Evolutionary conservation across 2,888 invertebrate genomes (phyloP).

Genomic region (Pasiphila rectangulata): DNA sequence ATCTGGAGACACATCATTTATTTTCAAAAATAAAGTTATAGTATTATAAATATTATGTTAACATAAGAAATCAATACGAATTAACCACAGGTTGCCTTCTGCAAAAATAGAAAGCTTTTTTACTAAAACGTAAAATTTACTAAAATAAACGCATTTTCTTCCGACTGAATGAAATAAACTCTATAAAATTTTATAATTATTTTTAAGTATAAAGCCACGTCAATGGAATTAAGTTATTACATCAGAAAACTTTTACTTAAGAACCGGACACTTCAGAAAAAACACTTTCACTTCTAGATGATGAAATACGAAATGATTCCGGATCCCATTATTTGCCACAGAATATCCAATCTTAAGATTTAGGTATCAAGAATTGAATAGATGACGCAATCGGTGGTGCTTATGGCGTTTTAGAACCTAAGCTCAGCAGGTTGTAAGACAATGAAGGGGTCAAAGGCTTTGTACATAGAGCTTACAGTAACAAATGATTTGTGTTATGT

Average conservation of each 20-base stretch:
- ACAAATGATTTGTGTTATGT: constrained; percentile 13
- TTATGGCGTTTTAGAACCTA: constrained; percentile 24
- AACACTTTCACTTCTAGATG: constrained; percentile 68
- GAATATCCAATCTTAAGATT: constrained; percentile 31
- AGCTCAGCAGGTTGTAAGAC: constrained; percentile 48
- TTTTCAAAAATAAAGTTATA: too few species aligned
- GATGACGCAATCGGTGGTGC: constrained; percentile 8
- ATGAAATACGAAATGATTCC: constrained; percentile 41
- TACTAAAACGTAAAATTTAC: too few species aligned
- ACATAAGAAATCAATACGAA: too few species aligned
- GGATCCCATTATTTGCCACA: constrained; percentile 11
- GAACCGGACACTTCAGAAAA: constrained; percentile 67
- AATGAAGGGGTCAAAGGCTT: constrained; percentile 67
- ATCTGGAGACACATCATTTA: too few species aligned
- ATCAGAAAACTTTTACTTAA: constrained; percentile 73
- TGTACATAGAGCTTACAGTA: constrained; percentile 39
- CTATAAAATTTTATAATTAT: constrained; percentile 1
- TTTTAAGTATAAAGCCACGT: constrained; percentile 25
- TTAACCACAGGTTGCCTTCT: too few species aligned
- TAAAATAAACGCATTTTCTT: too few species aligned
- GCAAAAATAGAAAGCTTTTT: too few species aligned
- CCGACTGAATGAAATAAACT: too few species aligned
- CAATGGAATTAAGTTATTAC: constrained; percentile 61
- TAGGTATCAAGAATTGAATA: constrained; percentile 29
- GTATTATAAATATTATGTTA: too few species aligned